Evolutionary conservation across 2,888 invertebrate genomes (phyloP), one percentile per base, ranked within the genome.

Genomic region (Lobophora halterata): DNA sequence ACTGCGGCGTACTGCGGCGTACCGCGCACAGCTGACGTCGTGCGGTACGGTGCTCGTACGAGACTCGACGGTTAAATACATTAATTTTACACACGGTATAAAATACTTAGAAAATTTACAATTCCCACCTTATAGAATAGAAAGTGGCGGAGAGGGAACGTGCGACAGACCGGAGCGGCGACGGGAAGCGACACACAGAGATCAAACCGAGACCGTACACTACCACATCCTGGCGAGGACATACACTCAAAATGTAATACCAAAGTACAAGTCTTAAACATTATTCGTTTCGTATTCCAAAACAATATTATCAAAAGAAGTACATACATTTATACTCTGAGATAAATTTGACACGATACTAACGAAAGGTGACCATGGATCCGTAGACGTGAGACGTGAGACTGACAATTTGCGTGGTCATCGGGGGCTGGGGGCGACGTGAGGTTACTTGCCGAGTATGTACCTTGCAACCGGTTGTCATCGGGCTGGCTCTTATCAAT

Each of bases 31-130:
- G n/a, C n/a, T n/a, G n/a, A n/a, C n/a, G n/a, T n/a, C n/a, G n/a
- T 26, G 20, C 26, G 68, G 75, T 71, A 73, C 59, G 69, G 71
- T 70, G 76, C 69, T 64, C 50, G 26, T 13, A 29, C 43, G 37
- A 38, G 28, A 36, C 63, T 69, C 71, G 65, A 76, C 79, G 71
- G 76, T 65, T 71, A 67, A 76, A 75, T 78, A 76, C 78, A 71
- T 75, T 70, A 63, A 77, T 74, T 75, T 77, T 78, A 81, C 80
- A 79, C 78, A 71, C 74, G 73, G 83, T 85, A 86, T 74, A 85
- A 86, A 86, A 86, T 79, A 85, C 81, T 75, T 85, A 83, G 83
- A 86, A 85, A 86, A 86, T 83, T 77, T 83, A 86, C 85, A 85
- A 75, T 80, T 71, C 73, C 79, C 78, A 72, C 72, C 71, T 73